Evolutionary conservation across 1,140 invertebrate species (phyloP), one percentile per base, ranked within the genome.

Genomic region (Augochlora pura): DNA sequence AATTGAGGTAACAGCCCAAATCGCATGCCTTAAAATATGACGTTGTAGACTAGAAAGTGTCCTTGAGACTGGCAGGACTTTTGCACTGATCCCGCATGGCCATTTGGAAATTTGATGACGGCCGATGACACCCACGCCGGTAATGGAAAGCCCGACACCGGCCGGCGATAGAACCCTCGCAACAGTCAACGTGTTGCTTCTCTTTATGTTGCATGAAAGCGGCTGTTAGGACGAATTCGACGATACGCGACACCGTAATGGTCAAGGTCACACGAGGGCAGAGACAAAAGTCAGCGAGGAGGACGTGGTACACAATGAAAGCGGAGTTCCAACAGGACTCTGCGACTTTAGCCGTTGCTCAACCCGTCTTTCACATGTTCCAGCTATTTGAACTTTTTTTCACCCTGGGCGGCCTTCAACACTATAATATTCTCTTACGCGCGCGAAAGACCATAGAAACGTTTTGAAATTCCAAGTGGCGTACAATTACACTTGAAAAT

Each of bases 241-340:
- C 60, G 60, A 63, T 63, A 32, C 14, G 32, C 27, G 27, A 6
- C 60, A 38, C 18, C 14, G 27, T 63, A 32, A 63, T 38, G 60
- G 60, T 63, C 60, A 63, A 63, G 60, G 60, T 63, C 27, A 63
- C 27, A 23, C 57, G 57, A 25, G 57, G 57, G 57, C 54, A 25
- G n/a, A 63, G 16, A 63, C 60, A 14, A 63, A 63, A 63, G 60
- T 32, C 27, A 38, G 32, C 32, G 32, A 63, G 32, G 27, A 32
- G 14, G 60, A 63, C 7, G 27, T 38, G 60, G 27, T 63, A 38
- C 27, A 63, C 60, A 63, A 32, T 38, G 27, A 63, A 63, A 63
- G 60, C 60, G 14, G 60, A 63, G 27, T 63, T 63, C 27, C 27
- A 63, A 38, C 27, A 25, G 57, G 16, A 38, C 60, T 63, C 23